Evolutionary conservation across 2,888 invertebrate species (phyloP), one percentile per base, ranked within the genome.

Genomic region (Chrysodeixis includens): DNA sequence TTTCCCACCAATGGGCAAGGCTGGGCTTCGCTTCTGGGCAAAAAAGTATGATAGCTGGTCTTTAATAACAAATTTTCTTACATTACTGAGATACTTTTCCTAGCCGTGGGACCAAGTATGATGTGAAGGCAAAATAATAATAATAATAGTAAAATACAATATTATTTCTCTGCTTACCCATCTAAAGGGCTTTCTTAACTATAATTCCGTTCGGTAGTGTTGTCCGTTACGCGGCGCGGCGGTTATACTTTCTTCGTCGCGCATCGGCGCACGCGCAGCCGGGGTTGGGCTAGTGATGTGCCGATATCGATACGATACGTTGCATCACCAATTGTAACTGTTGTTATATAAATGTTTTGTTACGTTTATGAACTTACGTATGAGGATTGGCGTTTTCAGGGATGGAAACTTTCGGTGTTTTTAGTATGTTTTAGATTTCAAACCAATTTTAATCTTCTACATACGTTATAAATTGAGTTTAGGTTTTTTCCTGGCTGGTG

Each of bases 211-310:
- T 74, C 64, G 52, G 57, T 78, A 85, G 71, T 66, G 72, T 62
- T 55, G 59, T 87, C 93, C 92, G 93, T 93, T 93, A 90, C 91
- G 86, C 71, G 60, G 51, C 61, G 61, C 81, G 85, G 84, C 91
- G 90, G 92, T 90, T 90, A 92, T 91, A 92, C 92, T 93, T 92
- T 93, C 93, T 93, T 93, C 89, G 94, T 91, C 83, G 78, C 93
- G 94, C 84, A 92, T 89, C 93, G 92, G 91, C 92, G 94, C 91
- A 77, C 82, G 89, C 90, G 87, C 86, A 82, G 84, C 78, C 83
- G 82, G 90, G 87, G 87, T 82, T 74, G 80, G 77, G 66, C 73
- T 88, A 91, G 92, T 83, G 91, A 55, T 86, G 92, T 52, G 55
- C 55, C 35, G 18, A 14, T 73, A 70, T 81, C 81, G 82, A 77